These are phyloP conservation scores for Aviceda subcristata DNA, from an alignment of 2,113 vertebrate genomes.

Conservation along the genomic window DNA sequence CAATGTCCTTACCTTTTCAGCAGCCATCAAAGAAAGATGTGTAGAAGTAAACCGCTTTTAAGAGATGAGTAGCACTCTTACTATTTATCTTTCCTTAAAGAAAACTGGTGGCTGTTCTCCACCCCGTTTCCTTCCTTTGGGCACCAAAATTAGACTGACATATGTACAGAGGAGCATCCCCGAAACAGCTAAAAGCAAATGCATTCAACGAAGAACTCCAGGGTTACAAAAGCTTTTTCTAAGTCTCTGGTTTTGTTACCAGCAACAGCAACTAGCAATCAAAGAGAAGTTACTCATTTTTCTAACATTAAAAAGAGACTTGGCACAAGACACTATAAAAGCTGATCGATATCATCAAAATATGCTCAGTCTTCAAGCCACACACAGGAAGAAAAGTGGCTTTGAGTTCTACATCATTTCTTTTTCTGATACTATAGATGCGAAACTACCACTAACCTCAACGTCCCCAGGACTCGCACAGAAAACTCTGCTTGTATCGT, in stretches of 20 bases:
- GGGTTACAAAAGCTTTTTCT: background rate
- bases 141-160: background rate
- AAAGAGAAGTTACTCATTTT: background rate
- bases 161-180: background rate
- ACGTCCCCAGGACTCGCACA: background rate
- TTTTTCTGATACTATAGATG: background rate
- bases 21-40: background rate
- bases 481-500: background rate
- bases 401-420: background rate
- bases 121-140: conserved; percentile 59
- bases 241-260: background rate
- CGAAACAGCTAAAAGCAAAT: background rate
- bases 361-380: background rate
- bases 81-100: background rate
- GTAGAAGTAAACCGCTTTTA: background rate
- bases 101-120: background rate
- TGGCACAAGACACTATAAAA: background rate
- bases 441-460: conserved; percentile 31
- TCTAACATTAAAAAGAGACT: background rate
- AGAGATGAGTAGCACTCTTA: background rate
- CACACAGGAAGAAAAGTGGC: background rate
- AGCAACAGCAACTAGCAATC: background rate
- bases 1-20: conserved; percentile 35
- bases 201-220: background rate
- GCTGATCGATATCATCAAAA: background rate